Percentiles rank a stretch among this genome's conserved stretches.
phyloP scores from a whole-genome alignment of 1,140 invertebrate genomes.

The Latrodectus geometricus region DNA sequence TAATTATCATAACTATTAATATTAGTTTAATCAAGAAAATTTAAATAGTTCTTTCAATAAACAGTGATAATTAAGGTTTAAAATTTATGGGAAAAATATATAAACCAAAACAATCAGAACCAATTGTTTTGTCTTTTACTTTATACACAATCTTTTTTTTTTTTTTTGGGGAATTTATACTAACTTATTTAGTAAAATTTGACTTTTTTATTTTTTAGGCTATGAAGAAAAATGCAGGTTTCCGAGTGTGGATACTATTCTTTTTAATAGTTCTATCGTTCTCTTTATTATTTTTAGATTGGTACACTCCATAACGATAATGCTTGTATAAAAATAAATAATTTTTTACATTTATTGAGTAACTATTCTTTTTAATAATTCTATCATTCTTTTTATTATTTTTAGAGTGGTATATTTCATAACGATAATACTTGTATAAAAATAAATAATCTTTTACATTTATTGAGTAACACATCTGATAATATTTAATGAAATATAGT shows the following conservation, averaged over 20 bases:
- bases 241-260: slow-evolving; percentile 93
- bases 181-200: not conserved
- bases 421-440: slow-evolving; percentile 67
- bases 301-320: slow-evolving; percentile 91
- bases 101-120: too few species aligned
- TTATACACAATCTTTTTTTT: too few species aligned
- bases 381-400: slow-evolving; percentile 96
- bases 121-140: too few species aligned
- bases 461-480: not conserved
- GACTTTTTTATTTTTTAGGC: slow-evolving; percentile 77
- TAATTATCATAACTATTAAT: too few species aligned
- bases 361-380: too few species aligned
- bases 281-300: slow-evolving; percentile 94
- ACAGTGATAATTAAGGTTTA: too few species aligned
- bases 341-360: not conserved
- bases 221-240: slow-evolving; percentile 94
- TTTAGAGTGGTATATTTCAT: slow-evolving; percentile 98
- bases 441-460: too few species aligned
- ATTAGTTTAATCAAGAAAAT: too few species aligned
- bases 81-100: too few species aligned
- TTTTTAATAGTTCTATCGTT: slow-evolving; percentile 96
- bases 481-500: too few species aligned
- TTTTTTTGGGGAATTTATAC: not conserved
- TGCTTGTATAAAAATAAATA: not conserved
- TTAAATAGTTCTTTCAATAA: too few species aligned